A percentile compares a stretch with the other conserved stretches of the same genome.
Conservation (phyloP, 2,113 vertebrate species). For the Corvus cornix region DNA sequence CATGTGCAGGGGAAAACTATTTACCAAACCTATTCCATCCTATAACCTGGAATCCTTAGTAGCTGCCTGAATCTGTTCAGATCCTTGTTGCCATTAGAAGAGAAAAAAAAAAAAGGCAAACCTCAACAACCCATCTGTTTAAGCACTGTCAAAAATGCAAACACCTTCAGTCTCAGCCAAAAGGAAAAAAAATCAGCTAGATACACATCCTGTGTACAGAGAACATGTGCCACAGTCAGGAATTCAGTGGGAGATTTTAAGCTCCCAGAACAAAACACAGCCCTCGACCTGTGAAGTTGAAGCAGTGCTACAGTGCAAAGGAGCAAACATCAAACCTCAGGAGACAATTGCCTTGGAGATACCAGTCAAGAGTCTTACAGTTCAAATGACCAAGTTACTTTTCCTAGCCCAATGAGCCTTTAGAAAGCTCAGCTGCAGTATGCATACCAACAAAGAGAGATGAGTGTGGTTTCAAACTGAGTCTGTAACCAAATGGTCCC, state of each 20-base stretch:
- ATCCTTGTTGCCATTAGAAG: conserved; percentile 12
- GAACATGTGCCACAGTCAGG: conserved; percentile 13
- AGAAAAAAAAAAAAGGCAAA: not conserved
- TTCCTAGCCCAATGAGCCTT: not conserved
- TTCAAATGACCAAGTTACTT: conserved; percentile 50
- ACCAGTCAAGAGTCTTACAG: conserved; percentile 36
- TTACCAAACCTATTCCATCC: not conserved
- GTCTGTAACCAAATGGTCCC: conserved; percentile 2
- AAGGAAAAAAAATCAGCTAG: conserved; percentile 3
- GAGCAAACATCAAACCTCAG: not conserved
- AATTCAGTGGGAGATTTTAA: not conserved
- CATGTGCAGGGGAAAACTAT: not conserved
- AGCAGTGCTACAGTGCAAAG: conserved; percentile 20
- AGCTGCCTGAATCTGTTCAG: conserved; percentile 22
- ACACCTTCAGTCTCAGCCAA: conserved; percentile 62
- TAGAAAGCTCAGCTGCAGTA: not conserved
- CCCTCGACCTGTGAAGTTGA: not conserved
- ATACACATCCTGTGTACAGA: not conserved
- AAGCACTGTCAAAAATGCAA: conserved; percentile 19
- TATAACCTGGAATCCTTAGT: conserved; percentile 8
- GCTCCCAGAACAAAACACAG: not conserved
- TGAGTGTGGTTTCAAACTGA: not conserved
- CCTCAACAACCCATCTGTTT: not conserved
- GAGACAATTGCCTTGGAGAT: conserved; percentile 28
- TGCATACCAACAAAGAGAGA: not conserved